phyloP scores from a whole-genome alignment of 2,888 invertebrate species.

The Cenopis cana region DNA sequence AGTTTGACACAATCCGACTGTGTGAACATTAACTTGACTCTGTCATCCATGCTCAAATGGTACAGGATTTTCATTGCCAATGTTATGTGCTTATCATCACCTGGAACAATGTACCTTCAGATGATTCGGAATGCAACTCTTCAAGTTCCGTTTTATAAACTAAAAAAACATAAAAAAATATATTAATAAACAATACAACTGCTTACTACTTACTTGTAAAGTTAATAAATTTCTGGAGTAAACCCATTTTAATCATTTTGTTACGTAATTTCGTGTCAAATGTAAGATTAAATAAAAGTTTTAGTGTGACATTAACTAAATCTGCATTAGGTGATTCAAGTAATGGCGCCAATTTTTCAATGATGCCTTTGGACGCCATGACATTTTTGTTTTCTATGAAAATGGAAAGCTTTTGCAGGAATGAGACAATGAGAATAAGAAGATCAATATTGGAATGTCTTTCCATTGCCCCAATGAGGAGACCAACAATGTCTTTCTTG shows the following conservation, averaged over 20 bases:
- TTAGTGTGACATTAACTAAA: conserved; percentile 92
- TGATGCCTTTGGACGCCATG: conserved; percentile 92
- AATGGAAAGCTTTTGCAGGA: conserved; percentile 97
- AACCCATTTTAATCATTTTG: conserved; percentile 95
- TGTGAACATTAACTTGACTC: conserved; percentile 96
- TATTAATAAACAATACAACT: neutral
- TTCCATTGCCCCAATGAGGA: conserved; percentile 95
- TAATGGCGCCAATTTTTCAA: conserved; percentile 93
- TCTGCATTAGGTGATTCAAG: conserved; percentile 88
- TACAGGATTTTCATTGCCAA: conserved; percentile 94
- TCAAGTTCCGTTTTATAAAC: neutral
- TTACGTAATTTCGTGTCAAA: conserved; percentile 95
- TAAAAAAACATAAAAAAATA: neutral
- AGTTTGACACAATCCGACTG: conserved; percentile 97
- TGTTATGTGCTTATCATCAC: conserved; percentile 91
- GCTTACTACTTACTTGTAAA: conserved; percentile 90
- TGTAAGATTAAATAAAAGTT: conserved; percentile 97
- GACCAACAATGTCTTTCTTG: conserved; percentile 94
- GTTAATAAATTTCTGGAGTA: conserved; percentile 95
- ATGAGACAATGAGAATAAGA: conserved; percentile 95
- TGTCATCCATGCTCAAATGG: conserved; percentile 97
- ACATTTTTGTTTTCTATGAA: conserved; percentile 97
- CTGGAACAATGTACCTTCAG: conserved; percentile 66
- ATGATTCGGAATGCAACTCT: neutral
- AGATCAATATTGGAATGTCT: conserved; percentile 94